These are phyloP conservation scores for Mastomys natalensis DNA, from an alignment of 2,113 vertebrate species.

Conservation along the genomic window DNA sequence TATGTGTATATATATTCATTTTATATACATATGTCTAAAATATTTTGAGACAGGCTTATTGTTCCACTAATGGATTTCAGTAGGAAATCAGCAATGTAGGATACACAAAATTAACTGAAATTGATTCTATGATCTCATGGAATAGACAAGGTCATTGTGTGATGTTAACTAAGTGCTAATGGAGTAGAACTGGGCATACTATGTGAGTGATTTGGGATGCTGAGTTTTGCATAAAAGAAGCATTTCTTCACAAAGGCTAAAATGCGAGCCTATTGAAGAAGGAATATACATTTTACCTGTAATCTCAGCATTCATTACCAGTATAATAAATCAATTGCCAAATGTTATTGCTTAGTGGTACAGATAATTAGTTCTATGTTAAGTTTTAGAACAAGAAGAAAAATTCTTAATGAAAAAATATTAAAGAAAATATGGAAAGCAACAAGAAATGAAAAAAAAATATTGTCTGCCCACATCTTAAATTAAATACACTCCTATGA, in stretches of 20 bases:
- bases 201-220: not conserved
- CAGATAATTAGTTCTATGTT: not conserved
- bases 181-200: not conserved
- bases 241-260: not conserved
- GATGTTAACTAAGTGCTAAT: not conserved
- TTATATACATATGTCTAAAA: not conserved
- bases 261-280: not conserved
- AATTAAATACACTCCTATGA: not conserved
- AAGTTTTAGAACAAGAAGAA: not conserved
- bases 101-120: not conserved
- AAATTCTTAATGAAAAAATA: not conserved
- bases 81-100: not conserved
- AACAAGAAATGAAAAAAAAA: not conserved
- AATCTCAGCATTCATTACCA: not conserved
- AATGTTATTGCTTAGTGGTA: not conserved
- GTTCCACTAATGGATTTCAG: not conserved
- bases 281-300: not conserved
- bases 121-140: not conserved
- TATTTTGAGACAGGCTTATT: not conserved
- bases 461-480: not conserved
- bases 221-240: not conserved
- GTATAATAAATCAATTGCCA: not conserved
- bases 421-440: not conserved
- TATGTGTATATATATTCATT: not conserved
- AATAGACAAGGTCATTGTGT: not conserved